Conservation (phyloP, 2,797 vertebrate species). For the Uromys caudimaculatus region DNA sequence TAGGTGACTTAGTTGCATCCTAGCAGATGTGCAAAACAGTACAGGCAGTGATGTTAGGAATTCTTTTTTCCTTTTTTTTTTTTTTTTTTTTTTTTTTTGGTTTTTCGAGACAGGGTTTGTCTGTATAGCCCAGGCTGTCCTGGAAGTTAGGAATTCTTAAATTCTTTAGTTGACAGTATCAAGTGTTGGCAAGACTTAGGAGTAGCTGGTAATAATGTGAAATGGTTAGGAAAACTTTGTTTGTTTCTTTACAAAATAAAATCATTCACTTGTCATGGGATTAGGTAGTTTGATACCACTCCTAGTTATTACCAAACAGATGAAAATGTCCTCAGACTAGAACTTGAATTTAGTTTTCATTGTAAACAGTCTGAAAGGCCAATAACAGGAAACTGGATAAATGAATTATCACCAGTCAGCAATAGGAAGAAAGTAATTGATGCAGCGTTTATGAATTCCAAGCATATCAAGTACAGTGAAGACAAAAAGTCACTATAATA, state of each 20-base stretch:
- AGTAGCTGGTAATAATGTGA: slow-evolving; percentile 40
- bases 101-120: no score
- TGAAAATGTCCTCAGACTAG: slow-evolving; percentile 20
- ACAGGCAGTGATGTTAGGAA: background rate
- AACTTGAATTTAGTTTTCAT: background rate
- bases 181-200: slow-evolving; percentile 31
- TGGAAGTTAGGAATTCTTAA: slow-evolving; percentile 10
- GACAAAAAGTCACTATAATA: background rate
- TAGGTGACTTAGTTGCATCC: slow-evolving; percentile 53
- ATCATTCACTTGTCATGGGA: background rate
- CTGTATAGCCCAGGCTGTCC: no score
- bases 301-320: slow-evolving; percentile 31
- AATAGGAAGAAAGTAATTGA: slow-evolving; percentile 3
- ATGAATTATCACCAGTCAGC: background rate
- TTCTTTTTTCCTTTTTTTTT: no score
- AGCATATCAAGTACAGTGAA: background rate
- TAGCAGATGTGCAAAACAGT: slow-evolving; percentile 56
- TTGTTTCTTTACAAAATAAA: slow-evolving; percentile 49
- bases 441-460: background rate
- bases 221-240: slow-evolving; percentile 11
- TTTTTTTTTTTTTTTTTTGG: no score
- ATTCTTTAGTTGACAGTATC: slow-evolving; percentile 38
- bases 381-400: background rate
- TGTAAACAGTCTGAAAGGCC: slow-evolving; percentile 11
- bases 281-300: background rate